These are phyloP conservation scores for Ophonus ardosiacus DNA, from an alignment of 2,888 invertebrate species.

Conservation along the genomic window DNA sequence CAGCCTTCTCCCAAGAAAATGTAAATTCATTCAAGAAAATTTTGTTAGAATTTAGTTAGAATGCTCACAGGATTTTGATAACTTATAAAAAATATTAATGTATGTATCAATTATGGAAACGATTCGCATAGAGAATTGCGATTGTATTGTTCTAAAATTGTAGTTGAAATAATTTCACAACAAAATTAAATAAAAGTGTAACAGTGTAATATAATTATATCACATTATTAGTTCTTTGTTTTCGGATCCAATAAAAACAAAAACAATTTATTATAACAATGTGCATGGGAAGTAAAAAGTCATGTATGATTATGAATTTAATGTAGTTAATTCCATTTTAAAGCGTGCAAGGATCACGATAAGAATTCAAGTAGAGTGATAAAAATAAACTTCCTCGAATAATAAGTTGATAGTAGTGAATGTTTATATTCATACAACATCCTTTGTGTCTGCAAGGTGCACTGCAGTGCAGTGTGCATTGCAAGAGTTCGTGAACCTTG, in stretches of 20 bases:
- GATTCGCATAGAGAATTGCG: too few species aligned
- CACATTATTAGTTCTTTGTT: background rate
- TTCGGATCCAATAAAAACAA: background rate
- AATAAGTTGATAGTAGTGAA: conserved; percentile 6
- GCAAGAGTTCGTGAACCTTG: conserved; percentile 53
- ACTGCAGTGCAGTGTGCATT: background rate
- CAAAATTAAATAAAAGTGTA: too few species aligned
- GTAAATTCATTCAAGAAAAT: too few species aligned
- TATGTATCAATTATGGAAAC: too few species aligned
- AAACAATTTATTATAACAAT: background rate
- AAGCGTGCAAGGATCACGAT: conserved; percentile 9
- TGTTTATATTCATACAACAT: conserved; percentile 39
- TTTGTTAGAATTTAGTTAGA: too few species aligned
- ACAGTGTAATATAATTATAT: background rate
- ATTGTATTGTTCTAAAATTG: too few species aligned
- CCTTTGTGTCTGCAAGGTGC: conserved; percentile 20
- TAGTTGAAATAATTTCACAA: too few species aligned
- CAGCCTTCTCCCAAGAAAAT: too few species aligned
- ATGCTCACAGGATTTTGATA: too few species aligned
- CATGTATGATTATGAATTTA: background rate
- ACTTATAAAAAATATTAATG: too few species aligned
- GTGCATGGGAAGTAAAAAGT: background rate
- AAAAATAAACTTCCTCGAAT: conserved; percentile 28
- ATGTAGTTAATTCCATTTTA: background rate
- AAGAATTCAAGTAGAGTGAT: conserved; percentile 14